Base-by-base conservation (phyloP, 2,797 vertebrate genomes). In the Phylloscopus collybita region DNA sequence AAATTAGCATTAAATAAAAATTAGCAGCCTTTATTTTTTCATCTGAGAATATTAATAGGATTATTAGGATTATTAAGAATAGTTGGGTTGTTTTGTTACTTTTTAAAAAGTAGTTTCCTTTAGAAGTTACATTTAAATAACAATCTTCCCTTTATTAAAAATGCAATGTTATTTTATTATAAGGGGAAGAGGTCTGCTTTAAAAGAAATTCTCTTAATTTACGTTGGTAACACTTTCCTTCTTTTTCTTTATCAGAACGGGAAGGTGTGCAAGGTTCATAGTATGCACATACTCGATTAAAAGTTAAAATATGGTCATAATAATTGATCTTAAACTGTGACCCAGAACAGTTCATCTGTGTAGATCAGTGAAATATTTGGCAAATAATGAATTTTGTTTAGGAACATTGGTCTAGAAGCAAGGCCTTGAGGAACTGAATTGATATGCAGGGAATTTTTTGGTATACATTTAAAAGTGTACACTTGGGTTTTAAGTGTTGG, bases 1-100 rank as follows among this genome's bases (percentile, higher is more conserved):
- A 96, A 97, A 88, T 85, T 80, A 93, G 94, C 74, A 47, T 53
- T 20, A 14, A 60, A 67, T 75, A 97, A 93, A 95, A 96, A 91
- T 79, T 90, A 84, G 34, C 61, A 50, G 66, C 80, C 71, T 89
- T 92, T 93, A 95, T 93, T 93, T 92, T 87, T 97, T 95, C 34
- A 90, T 92, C 86, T 87, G 82, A 76, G 81, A 91, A 56, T 40
- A 74, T n/a, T 65, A 94, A 93, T 78, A 91, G 38, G 21, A 82
- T 94, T 95, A 94, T 95, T 94, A 91, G 17, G 57, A 84, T 53
- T 81, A 94, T 92, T 95, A 92, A 81, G 56, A 92, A 65, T 34
- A 80, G 16, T 76, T 70, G 34, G 1, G 0, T n/a, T 49, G 26
- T 54, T 85, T 78, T 40, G 17, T 25, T 16, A 11, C 10, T 49